Evolutionary conservation across 2,888 invertebrate genomes (phyloP).

Genomic region (Smittia sp.): DNA sequence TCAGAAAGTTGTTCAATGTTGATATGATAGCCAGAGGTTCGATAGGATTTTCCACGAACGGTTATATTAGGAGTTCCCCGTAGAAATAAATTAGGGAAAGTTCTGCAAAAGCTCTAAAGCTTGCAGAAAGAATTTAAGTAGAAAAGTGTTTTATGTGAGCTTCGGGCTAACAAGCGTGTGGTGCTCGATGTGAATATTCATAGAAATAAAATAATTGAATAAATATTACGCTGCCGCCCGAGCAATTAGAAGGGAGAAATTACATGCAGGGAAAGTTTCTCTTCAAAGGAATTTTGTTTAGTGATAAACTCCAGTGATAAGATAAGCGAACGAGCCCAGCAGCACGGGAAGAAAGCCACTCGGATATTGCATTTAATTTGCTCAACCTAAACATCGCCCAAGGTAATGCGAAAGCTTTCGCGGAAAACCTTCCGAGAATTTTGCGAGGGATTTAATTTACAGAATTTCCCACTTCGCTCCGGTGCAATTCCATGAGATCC

Average conservation of each 20-base stretch:
- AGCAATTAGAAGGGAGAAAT: constrained; percentile 11
- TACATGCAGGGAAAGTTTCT: constrained; percentile 5
- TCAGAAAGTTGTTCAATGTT: background rate
- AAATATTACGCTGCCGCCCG: background rate
- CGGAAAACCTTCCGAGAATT: background rate
- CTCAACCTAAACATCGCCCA: constrained; percentile 12
- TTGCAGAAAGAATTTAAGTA: no score
- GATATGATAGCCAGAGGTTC: background rate
- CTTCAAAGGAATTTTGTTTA: background rate
- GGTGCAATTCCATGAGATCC: background rate
- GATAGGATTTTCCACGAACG: no score
- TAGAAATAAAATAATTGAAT: background rate
- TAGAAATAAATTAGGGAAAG: background rate
- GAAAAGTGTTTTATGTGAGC: background rate
- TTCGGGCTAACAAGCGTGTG: background rate
- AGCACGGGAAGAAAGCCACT: background rate
- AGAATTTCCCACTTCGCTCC: background rate
- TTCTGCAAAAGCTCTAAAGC: no score
- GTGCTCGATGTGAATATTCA: background rate
- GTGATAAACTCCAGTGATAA: background rate
- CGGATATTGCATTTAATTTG: constrained; percentile 39
- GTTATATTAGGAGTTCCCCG: background rate
- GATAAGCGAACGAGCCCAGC: background rate
- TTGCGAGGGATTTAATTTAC: background rate
- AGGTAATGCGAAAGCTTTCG: no score